Base-by-base conservation (phyloP, 2,888 invertebrate genomes). In the Drosophila monieri region DNA sequence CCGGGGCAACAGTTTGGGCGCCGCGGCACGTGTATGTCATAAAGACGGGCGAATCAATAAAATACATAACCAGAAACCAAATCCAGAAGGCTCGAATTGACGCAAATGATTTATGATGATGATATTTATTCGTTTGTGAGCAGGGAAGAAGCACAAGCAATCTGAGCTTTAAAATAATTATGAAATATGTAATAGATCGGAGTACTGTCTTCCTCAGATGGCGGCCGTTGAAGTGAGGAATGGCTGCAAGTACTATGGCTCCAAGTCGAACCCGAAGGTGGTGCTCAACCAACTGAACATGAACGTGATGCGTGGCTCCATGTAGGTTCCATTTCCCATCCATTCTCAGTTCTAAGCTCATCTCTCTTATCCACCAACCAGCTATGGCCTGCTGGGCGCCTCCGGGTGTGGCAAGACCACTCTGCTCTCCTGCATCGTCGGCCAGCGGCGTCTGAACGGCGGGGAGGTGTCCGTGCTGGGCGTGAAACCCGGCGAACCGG, bases 351-450 rank as follows among this genome's bases (percentile, higher is more conserved):
- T 18, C 15, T 4, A 23, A 23, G 9, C 21, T n/a, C 10, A 12
- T 23, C 25, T 39, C 41, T 10, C 6, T 1, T 30, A 12, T 8
- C 10, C 6, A 1, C 37, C n/a, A 0, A 15, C 0, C 41, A 96
- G 96, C 84, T 98, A 97, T 90, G 97, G 97, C 27, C 93, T 98
- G 6, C 93, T 98, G 18, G 98, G 97, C 1, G 95, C 97, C 0
- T 97, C 97, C 78, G 97, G 97, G 6, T 97, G 97, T 88, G 97
- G 97, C 4, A 98, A 97, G 90, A 97, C 97, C 0, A 97, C 98
- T 0, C 92, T 98, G 3, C 93, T 98, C 8, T 95, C 96, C 53
- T 96, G 96, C 91, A 94, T 97, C 74, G 96, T 97, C 6, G 97
- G 97, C 0, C 93, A 96, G 74, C 93, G 95, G 68, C 92, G 93